A percentile compares a stretch with the other conserved stretches of the same genome.
These are phyloP conservation scores for Pectinophora gossypiella DNA, from an alignment of 1,140 invertebrate genomes.

Conservation along the genomic window DNA sequence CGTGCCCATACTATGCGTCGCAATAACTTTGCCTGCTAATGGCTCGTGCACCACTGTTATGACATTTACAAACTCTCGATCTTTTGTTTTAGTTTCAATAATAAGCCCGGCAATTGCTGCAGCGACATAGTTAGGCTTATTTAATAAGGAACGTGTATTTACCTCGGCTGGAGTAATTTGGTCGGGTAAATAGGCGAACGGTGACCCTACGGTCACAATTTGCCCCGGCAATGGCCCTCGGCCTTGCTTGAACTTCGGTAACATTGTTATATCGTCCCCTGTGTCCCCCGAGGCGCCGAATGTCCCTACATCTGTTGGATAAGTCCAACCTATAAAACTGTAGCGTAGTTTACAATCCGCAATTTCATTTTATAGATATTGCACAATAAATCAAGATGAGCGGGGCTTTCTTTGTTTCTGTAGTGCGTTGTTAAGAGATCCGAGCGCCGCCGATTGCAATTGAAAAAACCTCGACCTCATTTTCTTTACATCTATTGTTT, in stretches of 20 bases:
- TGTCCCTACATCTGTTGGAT: constrained; percentile 53
- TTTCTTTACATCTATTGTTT: constrained; percentile 32
- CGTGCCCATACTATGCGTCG: constrained; percentile 27
- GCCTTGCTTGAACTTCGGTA: constrained; percentile 57
- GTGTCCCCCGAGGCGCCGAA: constrained; percentile 48
- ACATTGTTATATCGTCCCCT: constrained; percentile 57
- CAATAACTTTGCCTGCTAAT: constrained; percentile 50
- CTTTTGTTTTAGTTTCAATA: constrained; percentile 17
- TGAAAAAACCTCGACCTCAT: constrained; percentile 33
- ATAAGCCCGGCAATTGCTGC: constrained; percentile 25
- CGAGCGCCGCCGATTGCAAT: constrained; percentile 29
- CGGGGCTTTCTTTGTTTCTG: constrained; percentile 21
- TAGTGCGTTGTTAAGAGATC: constrained; percentile 23
- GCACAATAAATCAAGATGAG: constrained; percentile 45
- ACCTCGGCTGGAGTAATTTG: constrained; percentile 49
- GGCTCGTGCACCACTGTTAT: constrained; percentile 42
- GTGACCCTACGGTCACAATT: constrained; percentile 62
- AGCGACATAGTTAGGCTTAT: constrained; percentile 32
- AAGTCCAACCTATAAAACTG: constrained; percentile 49
- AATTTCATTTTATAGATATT: constrained; percentile 59
- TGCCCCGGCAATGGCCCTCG: constrained; percentile 42
- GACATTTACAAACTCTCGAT: constrained; percentile 23
- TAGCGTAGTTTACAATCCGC: constrained; percentile 47
- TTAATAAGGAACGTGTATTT: constrained; percentile 52
- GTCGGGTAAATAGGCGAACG: constrained; percentile 43